These are phyloP conservation scores for Andrena fulva DNA, from an alignment of 2,888 invertebrate genomes.

Conservation along the genomic window DNA sequence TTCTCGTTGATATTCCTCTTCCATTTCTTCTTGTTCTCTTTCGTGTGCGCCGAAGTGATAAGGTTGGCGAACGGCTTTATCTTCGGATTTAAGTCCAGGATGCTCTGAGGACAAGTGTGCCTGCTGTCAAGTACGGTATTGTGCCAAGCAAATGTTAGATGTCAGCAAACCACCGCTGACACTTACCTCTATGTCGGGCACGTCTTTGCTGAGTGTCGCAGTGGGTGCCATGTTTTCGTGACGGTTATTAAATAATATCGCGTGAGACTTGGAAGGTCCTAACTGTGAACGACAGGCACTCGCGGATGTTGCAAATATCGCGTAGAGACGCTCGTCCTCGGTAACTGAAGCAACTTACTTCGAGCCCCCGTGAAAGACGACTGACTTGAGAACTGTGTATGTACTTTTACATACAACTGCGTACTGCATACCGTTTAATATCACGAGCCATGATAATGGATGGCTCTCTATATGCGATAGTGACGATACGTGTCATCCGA, in stretches of 20 bases:
- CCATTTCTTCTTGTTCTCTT: constrained; percentile 96
- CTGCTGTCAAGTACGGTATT: not conserved
- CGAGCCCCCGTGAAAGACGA: constrained; percentile 57
- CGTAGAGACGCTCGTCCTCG: not conserved
- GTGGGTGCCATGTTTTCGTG: constrained; percentile 50
- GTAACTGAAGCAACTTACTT: constrained; percentile 77
- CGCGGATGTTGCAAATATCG: not conserved
- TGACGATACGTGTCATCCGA: not conserved
- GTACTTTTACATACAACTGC: not conserved
- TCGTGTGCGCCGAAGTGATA: constrained; percentile 94
- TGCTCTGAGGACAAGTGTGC: constrained; percentile 88
- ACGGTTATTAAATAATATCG: not conserved
- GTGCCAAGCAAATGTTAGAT: not conserved
- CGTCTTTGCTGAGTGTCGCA: constrained; percentile 88
- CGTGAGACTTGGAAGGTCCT: not conserved
- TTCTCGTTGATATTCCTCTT: constrained; percentile 95
- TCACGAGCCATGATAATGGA: not conserved
- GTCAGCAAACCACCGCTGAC: not conserved
- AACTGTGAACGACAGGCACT: not conserved
- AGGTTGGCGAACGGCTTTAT: constrained; percentile 91
- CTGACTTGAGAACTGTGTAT: not conserved
- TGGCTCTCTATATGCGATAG: not conserved
- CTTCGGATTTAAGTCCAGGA: constrained; percentile 94
- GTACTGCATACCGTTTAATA: not conserved
- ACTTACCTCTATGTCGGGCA: constrained; percentile 94